These are phyloP conservation scores for Amblyjoppa proteus DNA, from an alignment of 2,888 invertebrate genomes.

Conservation along the genomic window DNA sequence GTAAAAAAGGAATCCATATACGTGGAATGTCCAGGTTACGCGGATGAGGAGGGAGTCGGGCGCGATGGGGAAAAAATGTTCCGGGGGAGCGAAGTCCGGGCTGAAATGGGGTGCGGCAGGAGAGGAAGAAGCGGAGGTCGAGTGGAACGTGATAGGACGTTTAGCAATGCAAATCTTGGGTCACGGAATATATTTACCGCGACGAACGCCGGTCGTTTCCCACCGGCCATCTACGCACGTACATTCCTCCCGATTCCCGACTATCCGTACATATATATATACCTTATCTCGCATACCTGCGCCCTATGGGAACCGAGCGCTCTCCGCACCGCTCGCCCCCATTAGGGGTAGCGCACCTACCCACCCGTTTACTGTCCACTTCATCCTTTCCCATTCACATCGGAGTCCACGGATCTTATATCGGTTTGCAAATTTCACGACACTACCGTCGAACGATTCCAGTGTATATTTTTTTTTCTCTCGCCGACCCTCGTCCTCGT, in stretches of 20 bases:
- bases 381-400: conserved; percentile 29
- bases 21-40: conserved; percentile 36
- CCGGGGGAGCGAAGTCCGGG: neutral
- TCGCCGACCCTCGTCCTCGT: neutral
- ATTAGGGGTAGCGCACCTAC: conserved; percentile 14
- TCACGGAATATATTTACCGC: conserved; percentile 70
- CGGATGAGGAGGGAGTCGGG: neutral
- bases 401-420: conserved; percentile 3
- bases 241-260: conserved; percentile 32
- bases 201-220: conserved; percentile 57
- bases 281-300: conserved; percentile 1
- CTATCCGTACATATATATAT: neutral
- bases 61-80: conserved; percentile 28
- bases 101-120: neutral
- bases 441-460: neutral
- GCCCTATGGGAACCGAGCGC: conserved; percentile 23
- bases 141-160: conserved; percentile 72
- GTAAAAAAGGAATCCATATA: conserved; percentile 56
- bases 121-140: conserved; percentile 34
- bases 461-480: conserved; percentile 17
- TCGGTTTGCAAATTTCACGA: conserved; percentile 30
- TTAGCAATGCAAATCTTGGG: conserved; percentile 76
- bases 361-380: conserved; percentile 22
- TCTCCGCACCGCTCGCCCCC: conserved; percentile 19
- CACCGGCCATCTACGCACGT: conserved; percentile 57